Percentiles rank a stretch among this genome's conserved stretches.
These are phyloP conservation scores for Druon quercuslanigerum DNA, from an alignment of 1,140 invertebrate species.

Conservation along the genomic window DNA sequence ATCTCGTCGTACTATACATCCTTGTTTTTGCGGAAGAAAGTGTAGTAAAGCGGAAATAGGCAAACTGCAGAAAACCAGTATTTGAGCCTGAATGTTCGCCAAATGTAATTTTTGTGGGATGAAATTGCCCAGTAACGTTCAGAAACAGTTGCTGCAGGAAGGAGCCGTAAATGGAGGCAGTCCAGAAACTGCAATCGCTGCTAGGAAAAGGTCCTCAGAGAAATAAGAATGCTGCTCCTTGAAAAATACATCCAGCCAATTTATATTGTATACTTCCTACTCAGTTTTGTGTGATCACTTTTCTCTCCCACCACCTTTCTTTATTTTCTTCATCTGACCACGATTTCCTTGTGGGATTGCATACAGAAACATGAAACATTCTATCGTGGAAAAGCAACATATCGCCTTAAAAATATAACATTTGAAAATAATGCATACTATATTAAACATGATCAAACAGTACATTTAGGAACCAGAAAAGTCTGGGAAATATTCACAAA, in stretches of 20 bases:
- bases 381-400: neutral
- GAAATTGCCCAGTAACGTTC: constrained; percentile 51
- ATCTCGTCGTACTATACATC: constrained; percentile 34
- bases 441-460: no score
- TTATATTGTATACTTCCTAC: constrained; percentile 34
- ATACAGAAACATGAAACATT: neutral
- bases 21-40: constrained; percentile 36
- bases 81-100: constrained; percentile 40
- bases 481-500: no score
- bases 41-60: neutral
- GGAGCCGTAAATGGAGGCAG: constrained; percentile 39
- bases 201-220: constrained; percentile 53
- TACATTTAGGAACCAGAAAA: no score
- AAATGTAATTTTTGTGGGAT: constrained; percentile 59
- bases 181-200: constrained; percentile 48
- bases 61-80: neutral
- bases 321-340: constrained; percentile 5
- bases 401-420: neutral
- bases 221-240: constrained; percentile 57
- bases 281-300: constrained; percentile 34
- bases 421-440: no score
- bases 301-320: neutral
- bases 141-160: constrained; percentile 42
- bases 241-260: constrained; percentile 53
- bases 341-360: neutral